Percentiles rank a stretch among this genome's conserved stretches.
phyloP scores from a whole-genome alignment of 2,797 vertebrate genomes.

The Psittacula echo region DNA sequence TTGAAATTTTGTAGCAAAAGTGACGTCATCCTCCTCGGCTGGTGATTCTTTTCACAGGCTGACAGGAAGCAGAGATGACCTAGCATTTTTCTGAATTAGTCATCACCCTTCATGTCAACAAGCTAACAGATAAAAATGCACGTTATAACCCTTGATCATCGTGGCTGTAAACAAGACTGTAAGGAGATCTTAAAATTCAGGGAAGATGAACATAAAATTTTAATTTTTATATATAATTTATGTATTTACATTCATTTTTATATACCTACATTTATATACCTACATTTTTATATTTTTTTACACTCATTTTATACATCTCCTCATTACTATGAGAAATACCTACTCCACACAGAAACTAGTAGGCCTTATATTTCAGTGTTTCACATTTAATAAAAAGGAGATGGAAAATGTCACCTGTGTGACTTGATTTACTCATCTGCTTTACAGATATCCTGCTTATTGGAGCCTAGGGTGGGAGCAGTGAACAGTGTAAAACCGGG shows the following conservation, averaged over 20 bases:
- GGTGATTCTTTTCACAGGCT: background rate
- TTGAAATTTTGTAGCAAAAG: background rate
- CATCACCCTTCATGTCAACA: background rate
- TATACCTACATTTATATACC: background rate
- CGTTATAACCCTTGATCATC: background rate
- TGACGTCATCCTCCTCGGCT: background rate
- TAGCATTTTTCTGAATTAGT: conserved; percentile 19
- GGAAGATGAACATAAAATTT: background rate
- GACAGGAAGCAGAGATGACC: conserved; percentile 41
- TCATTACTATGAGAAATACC: background rate
- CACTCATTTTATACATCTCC: background rate
- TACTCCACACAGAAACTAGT: background rate
- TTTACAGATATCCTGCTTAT: accelerated
- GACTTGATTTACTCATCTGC: background rate
- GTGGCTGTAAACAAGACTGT: background rate
- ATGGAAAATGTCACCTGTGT: background rate
- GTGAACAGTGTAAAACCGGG: background rate
- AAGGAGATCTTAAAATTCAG: background rate
- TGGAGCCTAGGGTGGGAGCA: background rate
- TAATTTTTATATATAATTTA: background rate
- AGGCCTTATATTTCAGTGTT: background rate
- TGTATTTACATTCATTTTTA: background rate
- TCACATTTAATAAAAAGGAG: background rate
- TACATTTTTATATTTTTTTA: background rate
- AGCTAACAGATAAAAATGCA: conserved; percentile 4